Conservation (phyloP, 2,888 invertebrate genomes). For the Drosophila pseudotakahashii region DNA sequence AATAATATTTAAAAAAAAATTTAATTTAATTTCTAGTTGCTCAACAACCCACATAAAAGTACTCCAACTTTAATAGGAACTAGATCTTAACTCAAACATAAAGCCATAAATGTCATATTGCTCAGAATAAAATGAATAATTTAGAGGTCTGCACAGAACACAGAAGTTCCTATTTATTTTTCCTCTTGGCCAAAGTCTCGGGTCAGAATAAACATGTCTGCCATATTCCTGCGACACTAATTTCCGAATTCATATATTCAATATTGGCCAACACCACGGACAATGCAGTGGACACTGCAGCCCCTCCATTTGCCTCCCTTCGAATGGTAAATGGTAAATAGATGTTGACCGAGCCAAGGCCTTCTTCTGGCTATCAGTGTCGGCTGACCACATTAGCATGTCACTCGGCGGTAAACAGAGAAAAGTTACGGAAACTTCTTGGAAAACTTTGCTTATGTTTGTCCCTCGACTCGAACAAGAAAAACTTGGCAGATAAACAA, state of each 20-base stretch:
- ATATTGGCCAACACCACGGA: slow-evolving; percentile 30
- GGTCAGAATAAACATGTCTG: slow-evolving; percentile 23
- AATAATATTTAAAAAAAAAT: too few relatives aligned
- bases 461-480: slow-evolving; percentile 16
- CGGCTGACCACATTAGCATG: slow-evolving; percentile 50
- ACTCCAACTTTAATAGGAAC: too few relatives aligned
- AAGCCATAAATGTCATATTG: not conserved
- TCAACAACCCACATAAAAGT: too few relatives aligned
- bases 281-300: slow-evolving; percentile 7
- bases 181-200: slow-evolving; percentile 10
- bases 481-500: slow-evolving; percentile 48
- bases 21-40: too few relatives aligned
- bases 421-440: slow-evolving; percentile 44
- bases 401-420: slow-evolving; percentile 44
- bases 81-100: not conserved
- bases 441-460: slow-evolving; percentile 55
- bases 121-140: not conserved
- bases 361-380: slow-evolving; percentile 25
- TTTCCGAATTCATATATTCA: slow-evolving; percentile 26
- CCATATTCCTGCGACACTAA: slow-evolving; percentile 20
- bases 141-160: not conserved
- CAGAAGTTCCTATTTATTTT: slow-evolving; percentile 11
- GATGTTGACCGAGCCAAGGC: slow-evolving; percentile 29
- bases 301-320: slow-evolving; percentile 2
- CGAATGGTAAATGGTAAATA: slow-evolving; percentile 1